Evolutionary conservation across 2,797 vertebrate genomes (phyloP).

Genomic region (Streptopelia turtur): DNA sequence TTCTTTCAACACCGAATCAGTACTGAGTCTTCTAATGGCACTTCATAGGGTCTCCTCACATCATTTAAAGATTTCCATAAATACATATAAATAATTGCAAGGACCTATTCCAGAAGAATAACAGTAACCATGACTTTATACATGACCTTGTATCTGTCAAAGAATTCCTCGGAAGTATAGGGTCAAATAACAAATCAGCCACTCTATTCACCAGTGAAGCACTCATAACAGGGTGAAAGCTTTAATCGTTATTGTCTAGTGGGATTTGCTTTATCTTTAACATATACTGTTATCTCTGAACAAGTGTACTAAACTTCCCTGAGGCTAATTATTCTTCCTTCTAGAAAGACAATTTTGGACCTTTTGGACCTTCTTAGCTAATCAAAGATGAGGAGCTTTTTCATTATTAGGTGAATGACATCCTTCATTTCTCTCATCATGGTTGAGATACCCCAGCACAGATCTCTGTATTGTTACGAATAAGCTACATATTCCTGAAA

Average conservation of each 20-base stretch:
- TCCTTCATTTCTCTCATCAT: not conserved
- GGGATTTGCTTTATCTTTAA: not conserved
- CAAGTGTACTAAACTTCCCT: not conserved
- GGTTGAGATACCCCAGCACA: not conserved
- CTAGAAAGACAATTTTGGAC: not conserved
- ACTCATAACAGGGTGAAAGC: not conserved
- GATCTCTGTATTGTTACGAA: not conserved
- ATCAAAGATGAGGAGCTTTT: constrained; percentile 29
- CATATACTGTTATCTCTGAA: not conserved
- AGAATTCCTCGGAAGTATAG: not conserved
- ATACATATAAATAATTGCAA: not conserved
- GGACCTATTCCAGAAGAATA: not conserved
- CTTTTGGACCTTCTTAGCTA: constrained; percentile 2
- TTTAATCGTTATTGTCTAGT: not conserved
- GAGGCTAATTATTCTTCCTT: not conserved
- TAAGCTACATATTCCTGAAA: constrained; percentile 2
- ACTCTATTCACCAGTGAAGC: not conserved
- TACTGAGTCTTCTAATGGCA: not conserved
- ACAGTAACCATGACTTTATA: not conserved
- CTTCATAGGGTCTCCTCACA: not conserved
- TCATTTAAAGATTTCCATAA: not conserved
- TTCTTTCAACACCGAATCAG: not conserved
- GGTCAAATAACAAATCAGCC: not conserved
- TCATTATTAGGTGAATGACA: constrained; percentile 6
- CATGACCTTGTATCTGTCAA: not conserved